Percentiles rank a stretch among this genome's conserved stretches.
Evolutionary conservation across 2,113 vertebrate genomes (phyloP).

Genomic region (Mugil cephalus): DNA sequence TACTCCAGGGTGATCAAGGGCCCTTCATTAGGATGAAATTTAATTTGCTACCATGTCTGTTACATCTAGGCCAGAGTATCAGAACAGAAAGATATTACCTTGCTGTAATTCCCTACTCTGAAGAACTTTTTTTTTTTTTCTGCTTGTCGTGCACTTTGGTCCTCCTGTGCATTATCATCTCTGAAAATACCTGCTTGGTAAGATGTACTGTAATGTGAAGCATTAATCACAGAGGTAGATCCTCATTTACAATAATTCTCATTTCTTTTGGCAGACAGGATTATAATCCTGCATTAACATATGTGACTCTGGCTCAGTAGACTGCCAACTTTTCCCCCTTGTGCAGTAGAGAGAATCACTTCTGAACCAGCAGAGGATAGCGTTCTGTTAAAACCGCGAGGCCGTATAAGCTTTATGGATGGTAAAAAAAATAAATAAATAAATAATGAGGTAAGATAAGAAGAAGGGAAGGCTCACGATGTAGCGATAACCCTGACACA

Average conservation of each 20-base stretch:
- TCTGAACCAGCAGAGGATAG: slow-evolving; percentile 30
- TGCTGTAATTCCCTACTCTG: slow-evolving; percentile 4
- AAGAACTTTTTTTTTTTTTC: slow-evolving; percentile 5
- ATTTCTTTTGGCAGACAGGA: slow-evolving; percentile 32
- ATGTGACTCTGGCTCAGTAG: slow-evolving; percentile 8
- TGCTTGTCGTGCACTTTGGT: slow-evolving; percentile 22
- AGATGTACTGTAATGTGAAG: slow-evolving; percentile 23
- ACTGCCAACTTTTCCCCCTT: slow-evolving; percentile 5
- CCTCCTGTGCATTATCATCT: slow-evolving; percentile 24
- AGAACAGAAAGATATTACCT: neutral
- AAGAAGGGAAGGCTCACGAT: neutral
- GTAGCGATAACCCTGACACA: slow-evolving; percentile 18
- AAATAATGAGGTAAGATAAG: too few relatives aligned
- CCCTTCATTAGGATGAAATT: slow-evolving; percentile 14
- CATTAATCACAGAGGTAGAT: slow-evolving; percentile 46
- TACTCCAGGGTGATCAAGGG: neutral
- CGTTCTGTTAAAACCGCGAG: slow-evolving; percentile 36
- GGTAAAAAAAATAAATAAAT: slow-evolving; percentile 7
- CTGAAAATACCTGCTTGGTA: slow-evolving; percentile 33
- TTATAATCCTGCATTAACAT: slow-evolving; percentile 51
- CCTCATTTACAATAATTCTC: slow-evolving; percentile 29
- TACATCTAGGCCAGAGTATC: neutral
- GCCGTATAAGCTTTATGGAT: slow-evolving; percentile 33
- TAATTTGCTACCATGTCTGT: too few relatives aligned
- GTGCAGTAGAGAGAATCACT: slow-evolving; percentile 31